A percentile compares a stretch with the other conserved stretches of the same genome.
These are phyloP conservation scores for Trachurus trachurus DNA, from an alignment of 2,797 vertebrate species.

Conservation along the genomic window DNA sequence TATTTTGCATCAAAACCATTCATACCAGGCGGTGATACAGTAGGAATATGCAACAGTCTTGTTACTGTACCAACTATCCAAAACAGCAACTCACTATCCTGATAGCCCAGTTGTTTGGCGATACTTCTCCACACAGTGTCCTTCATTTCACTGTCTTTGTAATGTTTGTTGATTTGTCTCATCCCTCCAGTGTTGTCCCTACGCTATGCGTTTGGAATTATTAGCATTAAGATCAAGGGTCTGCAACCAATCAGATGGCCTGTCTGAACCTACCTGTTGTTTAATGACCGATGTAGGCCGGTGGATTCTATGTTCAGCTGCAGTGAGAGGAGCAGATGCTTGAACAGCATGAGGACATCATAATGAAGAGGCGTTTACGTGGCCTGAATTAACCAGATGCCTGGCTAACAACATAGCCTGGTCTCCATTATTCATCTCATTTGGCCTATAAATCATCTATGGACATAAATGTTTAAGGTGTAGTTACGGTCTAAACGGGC, in stretches of 20 bases:
- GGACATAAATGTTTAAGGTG: constrained; percentile 50
- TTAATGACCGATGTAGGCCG: constrained; percentile 13
- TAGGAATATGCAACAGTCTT: no score
- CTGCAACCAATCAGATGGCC: background rate
- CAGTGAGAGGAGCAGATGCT: constrained; percentile 52
- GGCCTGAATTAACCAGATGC: constrained; percentile 55
- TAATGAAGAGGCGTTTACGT: constrained; percentile 53
- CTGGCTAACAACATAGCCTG: constrained; percentile 30
- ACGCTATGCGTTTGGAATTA: background rate
- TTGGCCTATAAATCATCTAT: constrained; percentile 57
- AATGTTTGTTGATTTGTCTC: background rate
- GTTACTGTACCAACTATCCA: no score
- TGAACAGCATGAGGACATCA: constrained; percentile 46
- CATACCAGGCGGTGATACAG: background rate
- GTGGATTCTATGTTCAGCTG: constrained; percentile 21
- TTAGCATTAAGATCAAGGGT: background rate
- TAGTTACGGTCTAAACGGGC: constrained; percentile 29
- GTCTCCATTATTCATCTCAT: constrained; percentile 62
- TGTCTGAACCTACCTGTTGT: constrained; percentile 31
- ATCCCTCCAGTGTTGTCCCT: background rate
- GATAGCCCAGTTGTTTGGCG: no score
- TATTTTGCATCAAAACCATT: background rate
- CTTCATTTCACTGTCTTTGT: no score
- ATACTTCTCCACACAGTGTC: no score
- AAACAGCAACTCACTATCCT: no score